Evolutionary conservation across 2,113 vertebrate genomes (phyloP).

Genomic region (Anseranas semipalmata): DNA sequence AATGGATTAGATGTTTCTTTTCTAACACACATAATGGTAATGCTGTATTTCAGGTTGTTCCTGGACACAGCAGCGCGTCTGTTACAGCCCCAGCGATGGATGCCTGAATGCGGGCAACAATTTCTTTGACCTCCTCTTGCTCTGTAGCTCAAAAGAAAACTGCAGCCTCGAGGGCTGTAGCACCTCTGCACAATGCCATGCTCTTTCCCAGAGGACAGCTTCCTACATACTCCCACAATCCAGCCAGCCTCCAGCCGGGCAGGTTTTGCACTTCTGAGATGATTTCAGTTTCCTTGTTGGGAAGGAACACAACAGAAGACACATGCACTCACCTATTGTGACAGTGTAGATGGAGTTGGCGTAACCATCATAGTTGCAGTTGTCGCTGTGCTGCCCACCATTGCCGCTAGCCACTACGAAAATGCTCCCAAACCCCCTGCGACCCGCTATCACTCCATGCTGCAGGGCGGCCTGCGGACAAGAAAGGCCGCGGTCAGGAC

Average conservation of each 20-base stretch:
- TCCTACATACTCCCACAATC: neutral
- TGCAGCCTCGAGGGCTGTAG: neutral
- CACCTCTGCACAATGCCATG: accelerated
- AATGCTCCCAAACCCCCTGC: conserved; percentile 93
- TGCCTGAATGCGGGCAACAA: neutral
- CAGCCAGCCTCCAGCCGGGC: neutral
- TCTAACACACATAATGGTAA: neutral
- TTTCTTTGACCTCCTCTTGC: neutral
- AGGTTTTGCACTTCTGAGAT: accelerated
- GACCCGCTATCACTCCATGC: conserved; percentile 93
- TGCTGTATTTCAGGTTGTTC: neutral
- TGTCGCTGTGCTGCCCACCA: conserved; percentile 90
- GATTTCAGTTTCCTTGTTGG: accelerated
- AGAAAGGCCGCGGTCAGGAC: neutral
- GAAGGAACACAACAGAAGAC: neutral
- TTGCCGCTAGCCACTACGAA: conserved; percentile 98
- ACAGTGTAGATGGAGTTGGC: conserved; percentile 99
- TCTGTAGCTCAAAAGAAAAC: neutral
- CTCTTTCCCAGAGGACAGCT: neutral
- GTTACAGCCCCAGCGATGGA: neutral
- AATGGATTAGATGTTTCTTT: accelerated
- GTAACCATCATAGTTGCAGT: conserved; percentile 97
- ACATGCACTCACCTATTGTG: conserved; percentile 83
- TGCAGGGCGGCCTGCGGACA: conserved; percentile 88
- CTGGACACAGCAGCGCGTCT: accelerated